Conservation (phyloP, 92 coral and sea anemone species). For the Siderastrea siderea region DNA sequence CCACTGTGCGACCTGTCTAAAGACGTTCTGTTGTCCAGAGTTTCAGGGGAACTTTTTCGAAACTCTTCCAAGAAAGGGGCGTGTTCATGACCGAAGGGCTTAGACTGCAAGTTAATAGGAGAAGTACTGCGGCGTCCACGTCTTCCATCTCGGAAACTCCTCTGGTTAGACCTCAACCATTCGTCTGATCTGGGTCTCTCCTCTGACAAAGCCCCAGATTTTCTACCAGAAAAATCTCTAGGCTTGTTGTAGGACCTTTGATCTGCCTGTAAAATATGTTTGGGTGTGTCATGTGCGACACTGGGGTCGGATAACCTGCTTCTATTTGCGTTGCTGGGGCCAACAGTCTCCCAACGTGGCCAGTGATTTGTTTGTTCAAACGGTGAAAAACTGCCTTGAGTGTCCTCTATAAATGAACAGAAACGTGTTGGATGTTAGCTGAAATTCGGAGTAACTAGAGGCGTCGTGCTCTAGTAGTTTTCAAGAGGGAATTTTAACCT, state of each 20-base stretch:
- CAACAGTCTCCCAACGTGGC: conserved; percentile 9
- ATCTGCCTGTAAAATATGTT: not conserved
- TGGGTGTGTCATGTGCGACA: not conserved
- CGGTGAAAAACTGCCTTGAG: not conserved
- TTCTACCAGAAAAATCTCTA: conserved; percentile 3
- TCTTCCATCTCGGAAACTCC: not conserved
- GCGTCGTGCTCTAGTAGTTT: no score
- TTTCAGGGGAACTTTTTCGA: not conserved
- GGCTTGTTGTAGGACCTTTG: not conserved
- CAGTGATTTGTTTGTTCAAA: not conserved
- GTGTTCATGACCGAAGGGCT: not conserved
- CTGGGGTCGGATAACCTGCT: conserved; percentile 12
- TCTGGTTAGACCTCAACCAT: not conserved
- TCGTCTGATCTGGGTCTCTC: conserved; percentile 33
- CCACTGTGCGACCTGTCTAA: not conserved
- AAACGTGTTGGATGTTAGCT: not conserved
- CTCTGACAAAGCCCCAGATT: not conserved
- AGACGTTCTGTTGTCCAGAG: not conserved
- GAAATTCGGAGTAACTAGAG: no score
- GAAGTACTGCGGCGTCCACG: conserved; percentile 5
- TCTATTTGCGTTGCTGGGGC: not conserved
- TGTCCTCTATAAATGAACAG: not conserved
- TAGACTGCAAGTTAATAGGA: not conserved
- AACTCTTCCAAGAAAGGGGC: not conserved
- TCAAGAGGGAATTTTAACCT: no score